A percentile compares a stretch with the other conserved stretches of the same genome.
phyloP scores from a whole-genome alignment of 37 sponge, comb jelly and placozoan species.

The Spongilla lacustris region DNA sequence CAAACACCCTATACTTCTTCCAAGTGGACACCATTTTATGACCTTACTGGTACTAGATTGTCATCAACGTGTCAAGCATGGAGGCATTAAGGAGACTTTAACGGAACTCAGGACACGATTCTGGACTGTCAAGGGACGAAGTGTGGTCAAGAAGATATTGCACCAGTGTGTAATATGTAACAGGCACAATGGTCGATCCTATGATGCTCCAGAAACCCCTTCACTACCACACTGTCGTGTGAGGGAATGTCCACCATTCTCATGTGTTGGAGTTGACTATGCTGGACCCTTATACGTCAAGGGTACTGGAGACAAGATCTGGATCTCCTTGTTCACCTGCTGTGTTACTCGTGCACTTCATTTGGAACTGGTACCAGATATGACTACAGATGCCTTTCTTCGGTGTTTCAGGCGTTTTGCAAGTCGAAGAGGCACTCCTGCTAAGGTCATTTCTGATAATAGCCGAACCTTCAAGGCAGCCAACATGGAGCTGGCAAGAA shows the following conservation, averaged over 20 bases:
- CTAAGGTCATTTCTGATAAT: conserved; percentile 37
- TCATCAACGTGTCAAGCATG: conserved; percentile 17
- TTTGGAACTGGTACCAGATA: conserved; percentile 24
- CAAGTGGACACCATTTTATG: conserved; percentile 14
- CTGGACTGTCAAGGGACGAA: conserved; percentile 19
- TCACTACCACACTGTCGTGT: conserved; percentile 22
- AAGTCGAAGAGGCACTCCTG: conserved; percentile 10
- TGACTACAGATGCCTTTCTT: conserved; percentile 18
- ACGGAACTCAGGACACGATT: conserved; percentile 18
- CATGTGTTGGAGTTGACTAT: conserved; percentile 11
- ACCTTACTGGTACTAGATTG: neutral
- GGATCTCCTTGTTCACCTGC: conserved; percentile 25
- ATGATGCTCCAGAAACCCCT: no score
- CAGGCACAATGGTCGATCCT: no score
- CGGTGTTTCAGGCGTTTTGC: conserved; percentile 23
- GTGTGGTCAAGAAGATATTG: conserved; percentile 15
- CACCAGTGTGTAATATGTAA: conserved; percentile 11
- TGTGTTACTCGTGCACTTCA: conserved; percentile 18
- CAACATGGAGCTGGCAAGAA: no score
- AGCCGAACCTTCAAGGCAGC: conserved; percentile 26
- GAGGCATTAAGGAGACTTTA: conserved; percentile 7
- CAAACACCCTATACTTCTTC: conserved; percentile 20
- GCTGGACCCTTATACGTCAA: neutral
- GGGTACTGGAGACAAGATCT: neutral
- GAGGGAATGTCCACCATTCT: conserved; percentile 21